Percentiles rank a stretch among this genome's conserved stretches.
Evolutionary conservation across 2,888 invertebrate species (phyloP).

Genomic region (Hirtodrosophila cameraria): DNA sequence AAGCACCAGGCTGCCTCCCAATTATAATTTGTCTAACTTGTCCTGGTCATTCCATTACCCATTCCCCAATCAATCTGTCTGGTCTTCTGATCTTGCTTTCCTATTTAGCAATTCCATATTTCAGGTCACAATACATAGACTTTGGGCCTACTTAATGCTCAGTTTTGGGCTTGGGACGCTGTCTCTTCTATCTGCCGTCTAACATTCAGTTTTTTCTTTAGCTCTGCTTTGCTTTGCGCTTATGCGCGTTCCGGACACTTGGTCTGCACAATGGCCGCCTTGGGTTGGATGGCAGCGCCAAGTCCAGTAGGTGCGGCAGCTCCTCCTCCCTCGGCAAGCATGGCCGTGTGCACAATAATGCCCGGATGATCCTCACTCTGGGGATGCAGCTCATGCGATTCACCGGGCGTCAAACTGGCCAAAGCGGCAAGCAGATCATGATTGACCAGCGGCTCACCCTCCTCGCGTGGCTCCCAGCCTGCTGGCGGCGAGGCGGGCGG

Average conservation of each 20-base stretch:
- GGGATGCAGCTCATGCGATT: slow-evolving; percentile 96
- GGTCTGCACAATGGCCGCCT: slow-evolving; percentile 88
- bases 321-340: slow-evolving; percentile 81
- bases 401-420: slow-evolving; percentile 95
- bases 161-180: slow-evolving; percentile 2
- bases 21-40: not conserved
- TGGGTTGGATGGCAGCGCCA: slow-evolving; percentile 52
- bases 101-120: not conserved
- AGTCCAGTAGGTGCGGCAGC: too few relatives aligned
- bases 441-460: slow-evolving; percentile 97
- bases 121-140: not conserved
- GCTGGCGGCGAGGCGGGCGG: slow-evolving; percentile 99
- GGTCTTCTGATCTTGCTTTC: slow-evolving; percentile 5
- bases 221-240: slow-evolving; percentile 25
- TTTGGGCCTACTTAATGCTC: slow-evolving; percentile 12
- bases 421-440: slow-evolving; percentile 97
- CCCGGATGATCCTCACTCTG: slow-evolving; percentile 95
- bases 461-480: slow-evolving; percentile 97
- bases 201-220: slow-evolving; percentile 10
- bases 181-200: slow-evolving; percentile 11
- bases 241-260: slow-evolving; percentile 90
- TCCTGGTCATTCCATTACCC: not conserved
- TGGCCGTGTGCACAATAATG: slow-evolving; percentile 92
- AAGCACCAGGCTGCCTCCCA: slow-evolving; percentile 10
- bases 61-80: too few relatives aligned